These are phyloP conservation scores for Zoanthus solanderi DNA, from an alignment of 92 coral and sea anemone genomes.

Conservation along the genomic window DNA sequence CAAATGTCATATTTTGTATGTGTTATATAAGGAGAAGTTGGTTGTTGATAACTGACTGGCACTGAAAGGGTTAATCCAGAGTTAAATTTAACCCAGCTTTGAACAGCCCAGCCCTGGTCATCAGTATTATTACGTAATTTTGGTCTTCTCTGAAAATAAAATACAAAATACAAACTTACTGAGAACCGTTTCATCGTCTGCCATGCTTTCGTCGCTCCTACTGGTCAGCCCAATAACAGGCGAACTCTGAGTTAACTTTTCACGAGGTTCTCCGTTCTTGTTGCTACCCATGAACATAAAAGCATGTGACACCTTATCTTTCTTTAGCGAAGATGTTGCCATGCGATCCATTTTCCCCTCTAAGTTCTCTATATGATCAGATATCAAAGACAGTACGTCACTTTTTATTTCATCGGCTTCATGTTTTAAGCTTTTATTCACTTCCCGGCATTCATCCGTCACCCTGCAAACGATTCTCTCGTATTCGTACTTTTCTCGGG, in stretches of 20 bases:
- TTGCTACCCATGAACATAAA: constrained; percentile 31
- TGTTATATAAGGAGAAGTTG: too few species aligned
- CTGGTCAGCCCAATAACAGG: constrained; percentile 14
- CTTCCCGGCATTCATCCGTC: constrained; percentile 84
- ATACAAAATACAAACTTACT: constrained; percentile 10
- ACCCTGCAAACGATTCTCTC: constrained; percentile 76
- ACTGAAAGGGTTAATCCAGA: too few species aligned
- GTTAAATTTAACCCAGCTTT: too few species aligned
- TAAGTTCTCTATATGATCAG: constrained; percentile 62
- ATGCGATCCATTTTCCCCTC: constrained; percentile 67
- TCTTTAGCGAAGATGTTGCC: constrained; percentile 15
- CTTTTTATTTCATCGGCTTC: constrained; percentile 79
- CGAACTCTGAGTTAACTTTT: constrained; percentile 27
- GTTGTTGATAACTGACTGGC: too few species aligned
- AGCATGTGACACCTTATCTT: constrained; percentile 26
- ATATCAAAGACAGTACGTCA: constrained; percentile 70
- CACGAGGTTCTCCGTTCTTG: neutral
- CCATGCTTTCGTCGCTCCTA: neutral
- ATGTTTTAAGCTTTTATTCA: constrained; percentile 73
- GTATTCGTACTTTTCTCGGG: constrained; percentile 51
- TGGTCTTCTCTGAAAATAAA: neutral
- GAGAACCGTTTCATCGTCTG: constrained; percentile 14
- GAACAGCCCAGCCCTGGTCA: too few species aligned
- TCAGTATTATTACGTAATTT: neutral
- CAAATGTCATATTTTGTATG: too few species aligned